Evolutionary conservation across 2,888 invertebrate species (phyloP).

Genomic region (Drosophila tanythrix): DNA sequence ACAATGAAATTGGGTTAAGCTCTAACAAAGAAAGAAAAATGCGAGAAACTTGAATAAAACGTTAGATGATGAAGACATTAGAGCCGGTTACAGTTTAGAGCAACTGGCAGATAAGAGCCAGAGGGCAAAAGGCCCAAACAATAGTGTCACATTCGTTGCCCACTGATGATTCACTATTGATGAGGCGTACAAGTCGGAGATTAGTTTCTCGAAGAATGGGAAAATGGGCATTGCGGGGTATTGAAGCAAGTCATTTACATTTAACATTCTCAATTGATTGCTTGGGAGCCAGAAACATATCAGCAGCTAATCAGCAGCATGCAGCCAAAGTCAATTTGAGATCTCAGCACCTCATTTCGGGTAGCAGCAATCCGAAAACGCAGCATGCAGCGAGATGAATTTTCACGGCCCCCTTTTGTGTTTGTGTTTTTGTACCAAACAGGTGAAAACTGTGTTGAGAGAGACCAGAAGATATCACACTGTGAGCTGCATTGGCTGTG

Average conservation of each 20-base stretch:
- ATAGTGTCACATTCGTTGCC: conserved; percentile 67
- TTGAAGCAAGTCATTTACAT: conserved; percentile 59
- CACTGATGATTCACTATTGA: conserved; percentile 47
- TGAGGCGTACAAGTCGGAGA: conserved; percentile 34
- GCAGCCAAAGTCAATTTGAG: conserved; percentile 66
- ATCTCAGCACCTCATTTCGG: conserved; percentile 76
- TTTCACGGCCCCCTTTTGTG: conserved; percentile 58
- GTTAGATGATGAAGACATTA: conserved; percentile 62
- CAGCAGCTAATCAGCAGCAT: conserved; percentile 78
- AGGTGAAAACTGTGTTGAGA: conserved; percentile 28
- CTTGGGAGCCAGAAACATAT: conserved; percentile 63
- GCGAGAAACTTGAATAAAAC: conserved; percentile 24
- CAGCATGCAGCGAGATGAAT: conserved; percentile 55
- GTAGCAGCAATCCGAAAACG: conserved; percentile 51
- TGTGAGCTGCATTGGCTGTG: conserved; percentile 51
- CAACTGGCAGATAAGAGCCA: conserved; percentile 31
- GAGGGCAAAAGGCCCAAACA: conserved; percentile 41
- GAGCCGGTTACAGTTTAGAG: conserved; percentile 46
- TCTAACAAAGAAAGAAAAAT: background rate
- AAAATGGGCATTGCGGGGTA: background rate
- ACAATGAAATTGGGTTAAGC: conserved; percentile 48
- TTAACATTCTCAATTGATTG: conserved; percentile 64
- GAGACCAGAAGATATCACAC: conserved; percentile 45
- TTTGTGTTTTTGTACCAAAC: conserved; percentile 37
- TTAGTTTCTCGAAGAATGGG: conserved; percentile 41